Base-by-base conservation (phyloP, 2,113 vertebrate species). In the Spea bombifrons region DNA sequence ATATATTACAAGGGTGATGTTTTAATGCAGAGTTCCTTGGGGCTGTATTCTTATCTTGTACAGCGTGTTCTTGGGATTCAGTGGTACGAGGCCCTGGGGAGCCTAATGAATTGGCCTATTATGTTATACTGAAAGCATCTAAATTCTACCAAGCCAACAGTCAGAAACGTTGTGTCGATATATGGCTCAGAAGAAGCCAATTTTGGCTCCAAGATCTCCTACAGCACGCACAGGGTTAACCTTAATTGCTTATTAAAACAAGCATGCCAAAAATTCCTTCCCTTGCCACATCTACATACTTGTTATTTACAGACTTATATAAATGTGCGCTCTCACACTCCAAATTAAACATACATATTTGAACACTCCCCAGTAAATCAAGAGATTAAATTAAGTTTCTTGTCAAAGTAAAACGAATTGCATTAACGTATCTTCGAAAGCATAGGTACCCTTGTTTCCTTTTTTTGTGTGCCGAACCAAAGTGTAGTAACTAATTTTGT, bases 91-190 rank as follows among this genome's bases (percentile, higher is more conserved):
- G 89, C 93, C 95, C 91, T 90, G 89, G 91, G 94, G 95, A 94
- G 92, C 91, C 91, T 94, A 94, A 96, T 96, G 94, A 95, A 96
- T 97, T 93, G 94, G 88, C 93, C 94, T 93, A 91, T 94, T 93
- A 94, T 94, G 92, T 93, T 94, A 91, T 84, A 90, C 89, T 91
- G 92, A 94, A 95, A 91, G 92, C 93, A 90, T 92, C 90, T 92
- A 88, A 91, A 88, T 92, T 90, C 88, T 93, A 94, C 92, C 88
- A 80, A 87, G 91, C 90, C 85, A 86, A 90, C 88, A 89, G 88
- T 84, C 87, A 89, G 92, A 83, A 30, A 84, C 87, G 86, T 87
- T 86, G 89, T 87, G 92, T 93, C 91, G 90, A 91, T 91, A 92
- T 90, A 92, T 91, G 92, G 93, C 91, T 69, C 12, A 13, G 87